Base-by-base conservation (phyloP, 2,113 vertebrate species). In the Phalacrocorax carbo region DNA sequence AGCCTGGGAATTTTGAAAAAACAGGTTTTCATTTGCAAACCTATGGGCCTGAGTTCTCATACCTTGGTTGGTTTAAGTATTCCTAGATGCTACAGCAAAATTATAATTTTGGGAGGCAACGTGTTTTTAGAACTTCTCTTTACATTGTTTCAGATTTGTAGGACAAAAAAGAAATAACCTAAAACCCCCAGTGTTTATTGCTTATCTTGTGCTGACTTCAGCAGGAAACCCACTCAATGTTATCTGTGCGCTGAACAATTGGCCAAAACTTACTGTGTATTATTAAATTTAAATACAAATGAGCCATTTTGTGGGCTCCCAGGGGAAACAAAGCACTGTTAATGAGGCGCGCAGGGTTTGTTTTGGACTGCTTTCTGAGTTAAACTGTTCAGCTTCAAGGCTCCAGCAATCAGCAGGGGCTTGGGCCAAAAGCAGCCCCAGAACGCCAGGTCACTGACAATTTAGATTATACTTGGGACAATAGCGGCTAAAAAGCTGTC, bases 191-290 rank as follows among this genome's bases (percentile, higher is more conserved):
- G 57, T 18, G 29, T 20, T 11, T 18, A 17, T 34, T n/a, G 61
- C 40, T 60, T 60, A 36, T 16, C 52, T 83, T 25, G 26, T 23
- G 29, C 62, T 65, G 55, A 66, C 70, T 66, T 40, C 42, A 75
- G n/a, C 62, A 86, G 65, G 32, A 88, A 95, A 79, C n/a, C 4
- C 8, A 9, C 44, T 71, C 61, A 55, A 55, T 36, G 11, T 54
- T 71, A 26, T 32, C 79, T 68, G 23, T 34, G 16, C 1, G 1
- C 6, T 40, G 55, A 86, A 87, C 30, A 70, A 70, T 23, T 40
- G 17, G 14, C 54, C 46, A 10, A 57, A 72, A 80, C 12, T 72
- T 46, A n/a, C 36, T 54, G 12, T 0, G 0, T 51, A 22, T 55
- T 49, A 54, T 21, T 70, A 29, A 27, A 79, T 20, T 84, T 75